Conservation (phyloP, 2,797 vertebrate genomes). For the Buphagus erythrorhynchus region DNA sequence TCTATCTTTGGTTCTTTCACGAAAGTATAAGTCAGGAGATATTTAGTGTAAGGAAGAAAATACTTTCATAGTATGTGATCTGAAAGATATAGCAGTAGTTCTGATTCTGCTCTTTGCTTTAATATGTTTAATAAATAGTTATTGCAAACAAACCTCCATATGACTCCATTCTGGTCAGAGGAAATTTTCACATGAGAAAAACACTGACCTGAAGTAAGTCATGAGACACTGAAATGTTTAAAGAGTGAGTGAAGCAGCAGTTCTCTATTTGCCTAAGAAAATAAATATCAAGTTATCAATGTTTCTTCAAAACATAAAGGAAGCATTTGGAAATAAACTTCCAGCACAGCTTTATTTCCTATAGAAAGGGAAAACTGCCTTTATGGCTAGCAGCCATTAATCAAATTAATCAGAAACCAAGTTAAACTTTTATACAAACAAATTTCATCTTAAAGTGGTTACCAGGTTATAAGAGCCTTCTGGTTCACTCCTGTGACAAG, state of each 20-base stretch:
- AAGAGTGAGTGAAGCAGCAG: not conserved
- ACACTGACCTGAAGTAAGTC: not conserved
- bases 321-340: not conserved
- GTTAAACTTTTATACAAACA: not conserved
- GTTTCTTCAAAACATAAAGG: not conserved
- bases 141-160: not conserved
- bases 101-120: not conserved
- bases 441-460: not conserved
- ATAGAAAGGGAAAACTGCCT: not conserved
- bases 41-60: not conserved
- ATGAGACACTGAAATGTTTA: not conserved
- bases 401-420: not conserved
- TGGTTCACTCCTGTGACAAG: not conserved
- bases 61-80: not conserved
- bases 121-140: not conserved
- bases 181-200: not conserved
- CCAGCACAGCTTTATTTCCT: not conserved
- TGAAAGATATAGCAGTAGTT: not conserved
- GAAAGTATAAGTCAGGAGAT: not conserved
- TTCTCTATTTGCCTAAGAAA: not conserved
- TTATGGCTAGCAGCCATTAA: not conserved
- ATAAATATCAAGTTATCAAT: not conserved
- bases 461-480: not conserved
- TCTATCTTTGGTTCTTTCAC: not conserved
- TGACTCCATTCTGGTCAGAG: not conserved